Evolutionary conservation across 2,113 vertebrate species (phyloP), one percentile per base, ranked within the genome.

Genomic region (Tor tambroides): DNA sequence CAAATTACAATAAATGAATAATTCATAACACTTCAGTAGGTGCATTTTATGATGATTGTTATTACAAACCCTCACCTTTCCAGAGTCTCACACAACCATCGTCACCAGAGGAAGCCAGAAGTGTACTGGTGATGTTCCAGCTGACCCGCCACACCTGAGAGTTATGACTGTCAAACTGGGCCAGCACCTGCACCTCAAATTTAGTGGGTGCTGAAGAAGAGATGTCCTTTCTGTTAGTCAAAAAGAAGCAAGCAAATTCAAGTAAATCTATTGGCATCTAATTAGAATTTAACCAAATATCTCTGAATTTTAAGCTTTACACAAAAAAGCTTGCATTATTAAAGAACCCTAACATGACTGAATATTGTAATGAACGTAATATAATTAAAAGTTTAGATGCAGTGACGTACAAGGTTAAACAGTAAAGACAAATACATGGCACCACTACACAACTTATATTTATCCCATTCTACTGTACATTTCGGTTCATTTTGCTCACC

Each of bases 41-140:
- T 38, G 69, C 19, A 38, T 72, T 21, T 38, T 19, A 23, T 38
- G 41, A 46, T 26, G 14, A 49, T 2, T 51, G 14, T 4, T 0
- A 28, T 51, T 51, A 10, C 1, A 77, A 51, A 28, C 3, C 4
- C 26, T 32, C 19, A 99, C 98, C 98, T 96, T 99, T 99, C 98
- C 98, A 99, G 61, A 99, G 94, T 61, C 98, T 95, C 74, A 99
- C 98, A 43, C 97, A 99, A 86, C 98, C 98, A 71, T 99, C 98
- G 4, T 99, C 98, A 21, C 98, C 97, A 0, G 98, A 99, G 19
- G 98, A 99, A 26, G 98, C 98, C 89, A 99, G 92, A 61, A 99
- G 95, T 3, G 98, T 99, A 92, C 98, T 98, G 80, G 98, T 99
- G 92, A 99, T 99, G 93, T 99, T 99, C 98, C 98, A 99, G 92